Evolutionary conservation across 2,797 vertebrate genomes (phyloP).

Genomic region (Aselliscus stoliczkanus): DNA sequence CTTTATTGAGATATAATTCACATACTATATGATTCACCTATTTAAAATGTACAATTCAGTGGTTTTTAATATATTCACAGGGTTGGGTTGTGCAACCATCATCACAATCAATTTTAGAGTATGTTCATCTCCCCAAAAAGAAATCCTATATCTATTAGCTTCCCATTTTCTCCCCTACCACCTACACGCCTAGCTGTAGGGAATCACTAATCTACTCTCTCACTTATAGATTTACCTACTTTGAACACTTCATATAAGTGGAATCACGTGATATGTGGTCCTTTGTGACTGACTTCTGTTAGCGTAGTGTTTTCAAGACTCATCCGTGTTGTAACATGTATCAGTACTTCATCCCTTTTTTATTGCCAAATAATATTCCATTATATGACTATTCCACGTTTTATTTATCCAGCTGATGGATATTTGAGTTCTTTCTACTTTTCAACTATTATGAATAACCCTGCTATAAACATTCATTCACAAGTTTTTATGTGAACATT

Average conservation of each 20-base stretch:
- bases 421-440: neutral
- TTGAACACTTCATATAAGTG: neutral
- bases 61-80: conserved; percentile 8
- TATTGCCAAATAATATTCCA: conserved; percentile 40
- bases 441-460: conserved; percentile 1
- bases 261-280: neutral
- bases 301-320: conserved; percentile 12
- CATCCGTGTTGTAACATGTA: neutral
- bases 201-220: neutral
- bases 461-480: neutral
- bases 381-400: neutral
- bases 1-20: conserved; percentile 54
- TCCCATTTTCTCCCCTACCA: neutral
- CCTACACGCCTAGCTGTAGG: neutral
- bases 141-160: neutral
- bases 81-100: neutral
- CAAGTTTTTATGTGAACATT: conserved; percentile 9
- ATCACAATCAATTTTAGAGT: neutral
- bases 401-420: neutral
- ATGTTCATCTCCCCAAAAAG: neutral
- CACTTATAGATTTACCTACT: neutral
- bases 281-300: neutral
- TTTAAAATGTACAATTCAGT: conserved; percentile 34
- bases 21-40: conserved; percentile 20
- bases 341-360: conserved; percentile 4